phyloP scores from a whole-genome alignment of 2,797 vertebrate genomes.

The Micrastur ruficollis region DNA sequence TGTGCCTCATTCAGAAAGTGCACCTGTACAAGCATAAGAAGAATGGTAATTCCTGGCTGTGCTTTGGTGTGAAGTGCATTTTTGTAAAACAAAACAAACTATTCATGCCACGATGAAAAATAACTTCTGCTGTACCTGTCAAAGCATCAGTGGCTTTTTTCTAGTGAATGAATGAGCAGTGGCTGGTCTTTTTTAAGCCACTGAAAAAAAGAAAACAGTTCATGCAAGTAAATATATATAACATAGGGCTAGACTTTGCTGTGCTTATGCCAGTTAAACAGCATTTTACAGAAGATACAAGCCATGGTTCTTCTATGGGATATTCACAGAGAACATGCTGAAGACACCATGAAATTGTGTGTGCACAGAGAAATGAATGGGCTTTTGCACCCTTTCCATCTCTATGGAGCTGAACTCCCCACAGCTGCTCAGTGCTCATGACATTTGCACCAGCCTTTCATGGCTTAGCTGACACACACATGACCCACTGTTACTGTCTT shows the following conservation, averaged over 20 bases:
- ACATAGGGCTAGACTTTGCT: neutral
- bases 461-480: neutral
- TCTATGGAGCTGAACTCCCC: neutral
- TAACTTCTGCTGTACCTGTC: conserved; percentile 54
- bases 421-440: neutral
- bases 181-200: neutral
- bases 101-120: conserved; percentile 63
- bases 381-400: neutral
- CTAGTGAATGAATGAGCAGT: neutral
- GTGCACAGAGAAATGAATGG: neutral
- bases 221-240: neutral
- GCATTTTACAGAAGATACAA: neutral
- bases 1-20: conserved; percentile 64
- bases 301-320: neutral
- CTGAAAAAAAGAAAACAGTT: conserved; percentile 1
- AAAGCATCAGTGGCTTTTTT: conserved; percentile 46
- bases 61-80: conserved; percentile 68
- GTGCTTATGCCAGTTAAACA: neutral
- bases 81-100: conserved; percentile 67
- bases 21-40: conserved; percentile 78
- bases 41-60: conserved; percentile 71
- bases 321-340: neutral
- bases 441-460: neutral
- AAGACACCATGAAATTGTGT: neutral
- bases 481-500: neutral